These are phyloP conservation scores for Todiramphus chloris DNA, from an alignment of 2,113 vertebrate species.

Conservation along the genomic window DNA sequence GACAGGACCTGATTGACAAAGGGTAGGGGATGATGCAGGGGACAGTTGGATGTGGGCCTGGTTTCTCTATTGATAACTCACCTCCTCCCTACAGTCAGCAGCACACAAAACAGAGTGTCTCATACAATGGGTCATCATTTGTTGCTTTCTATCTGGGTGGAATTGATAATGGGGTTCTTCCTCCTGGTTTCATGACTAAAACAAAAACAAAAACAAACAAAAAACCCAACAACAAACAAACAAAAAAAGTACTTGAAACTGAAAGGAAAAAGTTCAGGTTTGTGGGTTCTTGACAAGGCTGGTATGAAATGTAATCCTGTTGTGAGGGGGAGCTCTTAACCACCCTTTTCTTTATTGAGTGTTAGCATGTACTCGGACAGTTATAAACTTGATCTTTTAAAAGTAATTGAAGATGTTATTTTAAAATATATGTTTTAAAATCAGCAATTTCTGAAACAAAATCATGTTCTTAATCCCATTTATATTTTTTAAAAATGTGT, in stretches of 20 bases:
- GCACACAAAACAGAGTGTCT: neutral
- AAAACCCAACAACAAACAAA: neutral
- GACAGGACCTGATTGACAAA: neutral
- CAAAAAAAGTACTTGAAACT: neutral
- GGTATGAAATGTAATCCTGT: neutral
- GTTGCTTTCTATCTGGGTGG: neutral
- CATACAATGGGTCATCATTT: neutral
- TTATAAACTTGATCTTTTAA: neutral
- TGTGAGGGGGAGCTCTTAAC: neutral
- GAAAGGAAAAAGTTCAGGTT: neutral
- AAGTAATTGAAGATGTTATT: neutral
- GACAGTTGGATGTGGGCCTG: neutral
- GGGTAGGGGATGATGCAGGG: neutral
- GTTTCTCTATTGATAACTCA: neutral
- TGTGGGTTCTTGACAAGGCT: neutral
- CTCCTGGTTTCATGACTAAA: neutral
- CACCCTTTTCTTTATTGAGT: neutral
- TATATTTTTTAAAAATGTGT: neutral
- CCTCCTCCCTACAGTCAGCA: neutral
- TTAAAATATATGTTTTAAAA: neutral
- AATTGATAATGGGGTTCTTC: neutral
- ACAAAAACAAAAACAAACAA: neutral
- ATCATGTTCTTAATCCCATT: neutral
- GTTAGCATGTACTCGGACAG: neutral
- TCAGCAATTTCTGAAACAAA: neutral